Percentiles rank a stretch among this genome's conserved stretches.
Conservation (phyloP, 2,888 invertebrate species). For the Pilophorus perplexus region DNA sequence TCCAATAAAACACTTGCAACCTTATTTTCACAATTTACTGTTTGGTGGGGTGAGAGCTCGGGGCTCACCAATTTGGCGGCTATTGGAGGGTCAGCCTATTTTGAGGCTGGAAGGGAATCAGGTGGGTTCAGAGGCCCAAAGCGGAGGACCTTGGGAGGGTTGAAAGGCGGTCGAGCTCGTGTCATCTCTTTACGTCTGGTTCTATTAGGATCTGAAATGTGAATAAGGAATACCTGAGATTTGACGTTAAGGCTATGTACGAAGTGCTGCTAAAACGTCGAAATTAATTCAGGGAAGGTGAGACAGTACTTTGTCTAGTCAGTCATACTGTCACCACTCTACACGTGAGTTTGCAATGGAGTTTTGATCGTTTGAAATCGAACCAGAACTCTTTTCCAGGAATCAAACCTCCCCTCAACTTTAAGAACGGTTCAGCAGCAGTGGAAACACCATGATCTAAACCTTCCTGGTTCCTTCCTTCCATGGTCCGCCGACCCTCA, state of each 20-base stretch:
- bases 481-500: too few species aligned
- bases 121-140: slow-evolving; percentile 23
- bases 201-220: slow-evolving; percentile 31
- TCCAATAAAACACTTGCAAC: too few species aligned
- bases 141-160: slow-evolving; percentile 27
- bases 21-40: not conserved
- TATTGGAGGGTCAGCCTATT: not conserved
- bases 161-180: slow-evolving; percentile 18
- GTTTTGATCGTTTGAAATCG: too few species aligned
- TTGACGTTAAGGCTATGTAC: too few species aligned
- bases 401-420: too few species aligned
- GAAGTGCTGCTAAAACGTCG: too few species aligned
- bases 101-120: not conserved
- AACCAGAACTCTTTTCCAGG: too few species aligned
- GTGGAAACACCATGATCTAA: too few species aligned
- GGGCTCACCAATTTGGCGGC: not conserved
- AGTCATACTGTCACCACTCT: not conserved
- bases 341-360: too few species aligned
- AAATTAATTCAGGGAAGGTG: too few species aligned
- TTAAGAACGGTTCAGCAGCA: too few species aligned
- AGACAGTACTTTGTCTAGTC: not conserved
- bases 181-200: slow-evolving; percentile 31
- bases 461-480: too few species aligned
- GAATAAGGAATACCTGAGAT: not conserved
- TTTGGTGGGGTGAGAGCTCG: not conserved